phyloP scores from a whole-genome alignment of 2,888 invertebrate genomes.

The Heliconius sara region DNA sequence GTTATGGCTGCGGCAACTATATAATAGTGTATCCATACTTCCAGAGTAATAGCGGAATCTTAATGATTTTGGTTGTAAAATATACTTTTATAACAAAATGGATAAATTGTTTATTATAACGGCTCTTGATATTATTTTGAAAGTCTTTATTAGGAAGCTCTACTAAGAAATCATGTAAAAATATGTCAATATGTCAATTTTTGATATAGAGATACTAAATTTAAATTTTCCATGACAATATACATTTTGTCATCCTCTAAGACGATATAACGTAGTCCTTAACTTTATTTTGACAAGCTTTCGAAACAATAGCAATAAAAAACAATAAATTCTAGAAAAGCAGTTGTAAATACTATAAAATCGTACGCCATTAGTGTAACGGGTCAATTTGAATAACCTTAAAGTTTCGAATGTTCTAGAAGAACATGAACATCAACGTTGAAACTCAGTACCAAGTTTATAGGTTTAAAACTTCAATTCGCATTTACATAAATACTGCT shows the following conservation, averaged over 20 bases:
- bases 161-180: too few relatives aligned
- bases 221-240: not conserved
- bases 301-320: not conserved
- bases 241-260: not conserved
- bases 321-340: not conserved
- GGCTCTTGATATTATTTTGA: not conserved
- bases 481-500: constrained; percentile 44
- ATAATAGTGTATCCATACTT: not conserved
- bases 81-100: not conserved
- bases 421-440: constrained; percentile 38
- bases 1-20: constrained; percentile 5
- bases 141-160: not conserved
- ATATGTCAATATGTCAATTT: too few relatives aligned
- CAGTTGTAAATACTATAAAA: constrained; percentile 15
- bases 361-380: constrained; percentile 26
- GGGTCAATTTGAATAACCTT: constrained; percentile 39
- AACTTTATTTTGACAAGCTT: not conserved
- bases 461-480: constrained; percentile 44
- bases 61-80: not conserved
- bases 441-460: constrained; percentile 40
- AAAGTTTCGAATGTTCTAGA: constrained; percentile 39
- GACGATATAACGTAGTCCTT: not conserved
- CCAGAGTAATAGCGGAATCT: not conserved
- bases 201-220: not conserved
- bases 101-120: not conserved